Base-by-base conservation (phyloP, 2,888 invertebrate genomes). In the Anoplius nigerrimus region DNA sequence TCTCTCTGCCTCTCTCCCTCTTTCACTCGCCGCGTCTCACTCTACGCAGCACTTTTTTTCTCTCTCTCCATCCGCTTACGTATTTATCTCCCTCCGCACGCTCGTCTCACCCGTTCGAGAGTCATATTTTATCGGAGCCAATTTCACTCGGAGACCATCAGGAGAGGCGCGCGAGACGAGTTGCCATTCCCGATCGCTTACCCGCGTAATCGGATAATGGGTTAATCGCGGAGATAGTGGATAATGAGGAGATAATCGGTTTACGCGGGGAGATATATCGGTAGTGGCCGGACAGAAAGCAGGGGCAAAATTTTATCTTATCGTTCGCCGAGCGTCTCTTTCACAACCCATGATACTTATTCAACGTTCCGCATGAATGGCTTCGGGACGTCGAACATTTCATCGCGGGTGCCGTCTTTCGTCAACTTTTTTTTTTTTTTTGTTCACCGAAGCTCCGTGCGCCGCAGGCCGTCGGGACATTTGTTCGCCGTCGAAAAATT, bases 41-140 rank as follows among this genome's bases (percentile, higher is more conserved):
- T n/a, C n/a, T n/a, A n/a, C n/a, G n/a, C n/a, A n/a, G n/a, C n/a
- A n/a, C n/a, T n/a, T n/a, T n/a, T n/a, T n/a, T 27, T 27, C 6
- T 27, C 27, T 27, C 6, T 27, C 27, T 6, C 6, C 27, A 27
- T 27, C 27, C 22, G 15, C 46, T 46, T 62, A 68, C 62, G 64
- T 64, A 58, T 16, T 24, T 11, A 8, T 15, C 22, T 52, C 22
- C 16, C 13, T 15, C 27, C 46, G 58, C 18, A 34, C 21, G 53
- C 59, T 66, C 46, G 66, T 66, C 62, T 75, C 43, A 68, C 69
- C 69, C 65, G 76, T 68, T 53, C 45, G 27, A 11, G 22, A 68
- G 67, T 62, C 70, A 75, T 70, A 70, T 61, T 70, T 76, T 66
- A 72, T 43, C 24, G 13, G 18, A 24, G 56, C 56, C 75, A 76